These are phyloP conservation scores for Pseudomyrmex dendroicus DNA, from an alignment of 1,140 invertebrate genomes.

Conservation along the genomic window DNA sequence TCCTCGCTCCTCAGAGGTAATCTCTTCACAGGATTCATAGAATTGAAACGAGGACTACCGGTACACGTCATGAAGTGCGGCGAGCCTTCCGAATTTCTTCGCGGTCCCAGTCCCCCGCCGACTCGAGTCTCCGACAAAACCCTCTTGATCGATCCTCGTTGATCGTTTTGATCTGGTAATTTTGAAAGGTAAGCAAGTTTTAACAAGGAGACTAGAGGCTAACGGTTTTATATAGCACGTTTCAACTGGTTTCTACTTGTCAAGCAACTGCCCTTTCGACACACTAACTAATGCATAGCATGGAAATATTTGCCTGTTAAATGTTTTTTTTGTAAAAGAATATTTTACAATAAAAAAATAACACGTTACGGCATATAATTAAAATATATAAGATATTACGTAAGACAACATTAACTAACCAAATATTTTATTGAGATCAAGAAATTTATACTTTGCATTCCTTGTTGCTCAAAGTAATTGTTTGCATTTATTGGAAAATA, in stretches of 20 bases:
- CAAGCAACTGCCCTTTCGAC: slow-evolving; percentile 34
- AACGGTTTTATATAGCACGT: not conserved
- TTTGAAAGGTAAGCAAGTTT: slow-evolving; percentile 44
- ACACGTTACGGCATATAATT: too few species aligned
- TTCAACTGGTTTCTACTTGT: not conserved
- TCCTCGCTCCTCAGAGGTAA: slow-evolving; percentile 77
- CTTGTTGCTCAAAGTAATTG: too few species aligned
- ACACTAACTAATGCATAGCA: not conserved
- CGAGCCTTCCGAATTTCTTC: slow-evolving; percentile 82
- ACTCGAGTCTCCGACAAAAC: slow-evolving; percentile 71
- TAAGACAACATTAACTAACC: too few species aligned
- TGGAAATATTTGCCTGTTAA: too few species aligned
- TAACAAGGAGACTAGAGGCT: not conserved
- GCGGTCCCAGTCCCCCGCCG: slow-evolving; percentile 55
- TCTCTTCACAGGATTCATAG: slow-evolving; percentile 68
- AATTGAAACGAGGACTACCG: slow-evolving; percentile 78
- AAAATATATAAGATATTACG: too few species aligned
- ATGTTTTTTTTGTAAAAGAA: too few species aligned
- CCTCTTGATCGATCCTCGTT: slow-evolving; percentile 61
- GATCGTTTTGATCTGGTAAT: slow-evolving; percentile 63
- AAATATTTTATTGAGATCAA: too few species aligned
- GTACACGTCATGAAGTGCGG: slow-evolving; percentile 82
- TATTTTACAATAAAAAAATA: too few species aligned
- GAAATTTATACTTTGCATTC: too few species aligned
- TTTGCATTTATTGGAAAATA: too few species aligned